Base-by-base conservation (phyloP, 2,888 invertebrate genomes). In the Alloplasta piceator region DNA sequence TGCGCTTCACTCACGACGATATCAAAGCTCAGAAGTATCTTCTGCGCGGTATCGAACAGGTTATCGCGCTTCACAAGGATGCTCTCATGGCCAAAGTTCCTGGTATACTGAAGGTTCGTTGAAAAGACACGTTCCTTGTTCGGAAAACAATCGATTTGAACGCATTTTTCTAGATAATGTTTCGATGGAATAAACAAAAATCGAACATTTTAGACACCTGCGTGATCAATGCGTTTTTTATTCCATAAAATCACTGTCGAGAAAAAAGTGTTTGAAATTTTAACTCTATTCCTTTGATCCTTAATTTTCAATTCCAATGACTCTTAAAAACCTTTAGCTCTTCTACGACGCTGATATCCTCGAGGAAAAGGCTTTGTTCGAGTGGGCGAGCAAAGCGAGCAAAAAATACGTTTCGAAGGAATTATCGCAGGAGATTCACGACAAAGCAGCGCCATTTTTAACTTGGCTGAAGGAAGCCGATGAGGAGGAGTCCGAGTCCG, bases 401-500 rank as follows among this genome's bases (percentile, higher is more conserved):
- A 98, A 97, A 94, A 99, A 98, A 93, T 98, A 98, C 93, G 98
- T 98, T 63, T 94, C 96, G 77, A 97, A 97, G 91, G 99, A 99
- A 92, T 93, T 98, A 80, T 96, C 97, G 80, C 96, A 96, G 81
- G 98, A 99, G 92, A 98, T 99, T 90, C 97, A 98, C 87, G 96
- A 96, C 84, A 96, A 97, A 90, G 98, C 98, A 70, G 95, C 96
- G 89, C 98, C 98, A 77, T 98, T 99, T 93, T 95, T 99, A 82
- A 98, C 96, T 89, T 99, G 99, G 99, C 94, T 99, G 87, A 95
- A 97, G 92, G 98, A 99, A 92, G 99, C 99, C 79, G 98, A 98
- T 91, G 98, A 98, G 92, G 98, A 98, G 91, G 96, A 96, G 84
- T 96, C 96, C 36, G 96, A 95, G n/a, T 95, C 95, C 52, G 95